Conservation (phyloP, 2,888 invertebrate species). For the Hipparchia sbordonii region DNA sequence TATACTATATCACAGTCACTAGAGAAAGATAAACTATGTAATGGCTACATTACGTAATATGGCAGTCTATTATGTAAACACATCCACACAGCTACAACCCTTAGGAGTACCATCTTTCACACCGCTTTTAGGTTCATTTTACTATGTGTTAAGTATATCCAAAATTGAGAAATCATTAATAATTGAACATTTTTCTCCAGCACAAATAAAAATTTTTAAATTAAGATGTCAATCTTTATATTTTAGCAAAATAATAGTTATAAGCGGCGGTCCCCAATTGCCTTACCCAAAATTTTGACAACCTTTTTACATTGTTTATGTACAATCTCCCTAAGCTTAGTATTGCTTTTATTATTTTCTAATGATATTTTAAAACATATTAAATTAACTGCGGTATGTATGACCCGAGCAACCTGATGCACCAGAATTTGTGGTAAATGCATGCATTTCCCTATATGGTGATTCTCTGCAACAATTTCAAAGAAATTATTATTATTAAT, state of each 20-base stretch:
- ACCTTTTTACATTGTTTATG: conserved; percentile 63
- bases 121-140: conserved; percentile 42
- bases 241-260: conserved; percentile 10
- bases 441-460: conserved; percentile 70
- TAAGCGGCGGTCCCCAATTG: conserved; percentile 46
- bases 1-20: conserved; percentile 82
- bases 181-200: conserved; percentile 14
- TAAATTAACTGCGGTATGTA: conserved; percentile 72
- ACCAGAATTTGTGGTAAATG: conserved; percentile 72
- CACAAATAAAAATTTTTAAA: not conserved
- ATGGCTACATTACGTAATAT: conserved; percentile 54
- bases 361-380: conserved; percentile 66
- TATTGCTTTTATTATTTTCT: conserved; percentile 79
- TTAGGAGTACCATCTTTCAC: conserved; percentile 51
- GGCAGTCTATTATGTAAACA: conserved; percentile 74
- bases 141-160: not conserved
- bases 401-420: conserved; percentile 77
- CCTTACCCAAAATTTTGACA: conserved; percentile 52
- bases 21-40: conserved; percentile 67
- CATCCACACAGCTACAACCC: conserved; percentile 64
- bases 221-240: not conserved
- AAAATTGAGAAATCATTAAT: not conserved
- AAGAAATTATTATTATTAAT: not conserved
- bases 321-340: conserved; percentile 65
- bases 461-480: conserved; percentile 65